These are phyloP conservation scores for Sogatella furcifera DNA, from an alignment of 1,140 invertebrate genomes.

Conservation along the genomic window DNA sequence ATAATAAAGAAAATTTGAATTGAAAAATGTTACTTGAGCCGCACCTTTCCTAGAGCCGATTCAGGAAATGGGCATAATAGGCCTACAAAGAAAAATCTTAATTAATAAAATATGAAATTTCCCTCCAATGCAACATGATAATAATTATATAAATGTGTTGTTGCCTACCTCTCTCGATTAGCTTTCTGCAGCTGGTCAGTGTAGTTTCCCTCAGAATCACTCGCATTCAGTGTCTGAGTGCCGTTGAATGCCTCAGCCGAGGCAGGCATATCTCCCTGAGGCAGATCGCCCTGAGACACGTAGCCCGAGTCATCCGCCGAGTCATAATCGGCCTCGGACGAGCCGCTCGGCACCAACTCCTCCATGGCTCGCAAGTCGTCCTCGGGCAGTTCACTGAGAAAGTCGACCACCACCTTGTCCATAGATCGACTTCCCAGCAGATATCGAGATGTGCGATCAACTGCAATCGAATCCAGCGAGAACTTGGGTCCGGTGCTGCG, in stretches of 20 bases:
- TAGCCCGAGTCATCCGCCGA: neutral
- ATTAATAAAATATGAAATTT: too few species aligned
- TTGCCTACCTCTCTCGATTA: slow-evolving; percentile 10
- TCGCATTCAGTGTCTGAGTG: neutral
- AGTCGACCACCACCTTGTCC: neutral
- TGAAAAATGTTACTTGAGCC: too few species aligned
- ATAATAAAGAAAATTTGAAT: too few species aligned
- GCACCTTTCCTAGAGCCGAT: too few species aligned
- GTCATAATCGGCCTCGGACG: neutral
- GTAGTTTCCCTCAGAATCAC: neutral
- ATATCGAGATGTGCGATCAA: too few species aligned
- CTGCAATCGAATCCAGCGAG: too few species aligned
- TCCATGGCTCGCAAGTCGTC: slow-evolving; percentile 11
- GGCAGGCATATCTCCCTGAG: slow-evolving; percentile 9
- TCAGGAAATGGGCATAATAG: too few species aligned
- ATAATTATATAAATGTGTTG: neutral
- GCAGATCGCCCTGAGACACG: neutral
- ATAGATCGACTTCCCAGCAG: neutral
- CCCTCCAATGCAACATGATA: too few species aligned
- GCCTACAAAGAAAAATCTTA: too few species aligned
- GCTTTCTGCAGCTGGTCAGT: slow-evolving; percentile 11
- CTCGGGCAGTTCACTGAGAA: slow-evolving; percentile 7
- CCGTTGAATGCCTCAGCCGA: slow-evolving; percentile 2
- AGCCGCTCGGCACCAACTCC: neutral
- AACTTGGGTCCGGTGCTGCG: too few species aligned